Base-by-base conservation (phyloP, 2,888 invertebrate species). In the Arrhopalites spinosus region DNA sequence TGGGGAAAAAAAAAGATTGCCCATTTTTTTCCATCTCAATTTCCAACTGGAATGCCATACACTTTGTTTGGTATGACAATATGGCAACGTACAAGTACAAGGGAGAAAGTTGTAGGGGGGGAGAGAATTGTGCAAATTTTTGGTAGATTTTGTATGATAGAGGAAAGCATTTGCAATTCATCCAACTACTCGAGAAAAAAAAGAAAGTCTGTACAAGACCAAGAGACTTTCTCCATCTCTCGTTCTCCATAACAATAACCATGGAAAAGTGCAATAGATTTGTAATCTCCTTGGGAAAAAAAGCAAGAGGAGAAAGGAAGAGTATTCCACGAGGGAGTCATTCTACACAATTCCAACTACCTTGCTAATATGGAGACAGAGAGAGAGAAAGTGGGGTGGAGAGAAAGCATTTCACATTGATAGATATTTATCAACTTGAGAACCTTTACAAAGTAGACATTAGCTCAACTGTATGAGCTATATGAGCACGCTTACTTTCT, bases 201-300 rank as follows among this genome's bases (percentile, higher is more conserved):
- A n/a, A n/a, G n/a, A n/a, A n/a, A n/a, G n/a, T 36, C 36, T 20
- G 59, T 59, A 23, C 20, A 59, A 25, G 20, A 5, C 17, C 53
- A 5, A 17, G 17, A n/a, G n/a, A n/a, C n/a, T 53, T 5, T 17
- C 20, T 15, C 27, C 27, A 25, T 17, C 36, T 66, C 7, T 36
- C 66, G n/a, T 20, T 64, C 66, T 66, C 66, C 45, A 66, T 66
- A 66, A 66, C 66, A 43, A 66, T 66, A 66, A 66, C 45, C 23
- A 59, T 23, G 59, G 1, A 43, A 66, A 66, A 66, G 43, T 66
- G 45, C 36, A 66, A 66, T 66, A 66, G 66, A 66, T 66, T 66
- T 66, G 66, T 66, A 66, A 66, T 66, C 66, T 66, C 45, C 43
- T 36, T 1, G n/a, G n/a, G n/a, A n/a, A n/a, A n/a, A n/a, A n/a